phyloP scores from a whole-genome alignment of 2,888 invertebrate species.

The Endomychus coccineus region DNA sequence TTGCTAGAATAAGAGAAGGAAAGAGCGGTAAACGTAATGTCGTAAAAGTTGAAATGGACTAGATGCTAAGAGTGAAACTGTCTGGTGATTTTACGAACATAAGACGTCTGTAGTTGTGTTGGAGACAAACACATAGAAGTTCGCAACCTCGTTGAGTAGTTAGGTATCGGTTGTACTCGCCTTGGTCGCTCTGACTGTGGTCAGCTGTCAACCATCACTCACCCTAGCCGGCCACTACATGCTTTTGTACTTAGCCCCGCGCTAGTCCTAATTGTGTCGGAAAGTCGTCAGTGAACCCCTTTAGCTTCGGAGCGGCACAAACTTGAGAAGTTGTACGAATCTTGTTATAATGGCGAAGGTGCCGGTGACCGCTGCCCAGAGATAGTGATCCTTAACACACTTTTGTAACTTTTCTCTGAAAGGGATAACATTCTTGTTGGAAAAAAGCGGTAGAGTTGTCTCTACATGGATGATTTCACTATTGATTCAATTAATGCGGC shows the following conservation, averaged over 20 bases:
- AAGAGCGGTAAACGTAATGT: no score
- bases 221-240: conserved; percentile 43
- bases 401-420: not conserved
- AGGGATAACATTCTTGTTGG: conserved; percentile 1
- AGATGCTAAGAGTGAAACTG: no score
- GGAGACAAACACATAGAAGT: no score
- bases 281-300: no score
- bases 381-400: not conserved
- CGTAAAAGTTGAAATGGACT: no score
- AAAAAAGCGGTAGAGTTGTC: no score
- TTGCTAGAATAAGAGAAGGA: no score
- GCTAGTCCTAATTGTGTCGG: conserved; percentile 44
- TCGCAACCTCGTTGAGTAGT: no score
- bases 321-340: not conserved
- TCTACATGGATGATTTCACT: no score
- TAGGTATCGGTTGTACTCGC: not conserved
- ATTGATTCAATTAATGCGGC: no score
- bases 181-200: conserved; percentile 37
- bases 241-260: conserved; percentile 47
- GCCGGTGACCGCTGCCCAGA: not conserved
- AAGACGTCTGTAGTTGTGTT: no score
- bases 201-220: conserved; percentile 46
- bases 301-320: conserved; percentile 28
- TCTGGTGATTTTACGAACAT: no score
- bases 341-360: conserved; percentile 1